Evolutionary conservation across 2,797 vertebrate species (phyloP).

Genomic region (Lepus oiostolus): DNA sequence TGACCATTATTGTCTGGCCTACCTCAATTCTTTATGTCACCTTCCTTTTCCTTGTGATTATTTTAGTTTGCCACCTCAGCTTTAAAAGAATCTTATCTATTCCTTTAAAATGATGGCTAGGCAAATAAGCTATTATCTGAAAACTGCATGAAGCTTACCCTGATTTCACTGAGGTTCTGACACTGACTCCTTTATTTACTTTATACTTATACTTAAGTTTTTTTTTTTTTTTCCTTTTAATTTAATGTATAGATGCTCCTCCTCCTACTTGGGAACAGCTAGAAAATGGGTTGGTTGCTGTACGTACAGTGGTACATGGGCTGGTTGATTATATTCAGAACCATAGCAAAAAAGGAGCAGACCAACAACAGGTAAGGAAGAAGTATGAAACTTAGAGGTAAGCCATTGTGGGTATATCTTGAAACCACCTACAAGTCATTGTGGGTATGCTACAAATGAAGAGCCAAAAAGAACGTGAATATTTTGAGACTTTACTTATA

Average conservation of each 20-base stretch:
- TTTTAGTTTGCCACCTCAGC: not conserved
- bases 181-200: not conserved
- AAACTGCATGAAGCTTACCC: constrained; percentile 11
- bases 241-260: constrained; percentile 93
- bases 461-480: not conserved
- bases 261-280: constrained; percentile 99
- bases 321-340: constrained; percentile 99
- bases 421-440: not conserved
- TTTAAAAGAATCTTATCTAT: not conserved
- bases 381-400: not conserved
- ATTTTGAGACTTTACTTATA: constrained; percentile 12
- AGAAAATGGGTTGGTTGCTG: constrained; percentile 97
- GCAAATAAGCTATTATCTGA: not conserved
- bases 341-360: constrained; percentile 99
- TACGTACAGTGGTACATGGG: constrained; percentile 99
- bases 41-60: not conserved
- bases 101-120: constrained; percentile 38
- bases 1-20: not conserved
- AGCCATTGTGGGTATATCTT: not conserved
- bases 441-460: not conserved
- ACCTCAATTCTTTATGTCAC: not conserved
- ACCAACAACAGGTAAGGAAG: constrained; percentile 95
- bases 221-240: not conserved
- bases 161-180: constrained; percentile 22
- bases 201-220: constrained; percentile 13